These are phyloP conservation scores for Tenthredo mesomela DNA, from an alignment of 2,888 invertebrate genomes.

Conservation along the genomic window DNA sequence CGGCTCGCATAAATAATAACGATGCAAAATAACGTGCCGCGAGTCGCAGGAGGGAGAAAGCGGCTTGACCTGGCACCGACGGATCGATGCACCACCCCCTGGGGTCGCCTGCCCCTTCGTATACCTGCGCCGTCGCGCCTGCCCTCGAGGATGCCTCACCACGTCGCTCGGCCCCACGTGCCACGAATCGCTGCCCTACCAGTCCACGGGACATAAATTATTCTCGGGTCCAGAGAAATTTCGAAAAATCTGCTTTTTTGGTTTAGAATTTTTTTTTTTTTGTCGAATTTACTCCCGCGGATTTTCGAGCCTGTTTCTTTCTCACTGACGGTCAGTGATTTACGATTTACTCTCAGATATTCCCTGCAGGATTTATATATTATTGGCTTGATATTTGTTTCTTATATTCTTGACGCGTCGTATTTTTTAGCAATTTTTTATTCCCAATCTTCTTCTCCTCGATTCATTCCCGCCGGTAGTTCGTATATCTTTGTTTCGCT, in stretches of 20 bases:
- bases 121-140: slow-evolving; percentile 67
- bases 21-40: slow-evolving; percentile 57
- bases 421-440: slow-evolving; percentile 31
- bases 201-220: slow-evolving; percentile 6
- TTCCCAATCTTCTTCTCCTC: not conserved
- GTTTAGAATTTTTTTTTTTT: not conserved
- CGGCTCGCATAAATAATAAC: slow-evolving; percentile 64
- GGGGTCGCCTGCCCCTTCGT: slow-evolving; percentile 53
- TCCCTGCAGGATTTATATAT: not conserved
- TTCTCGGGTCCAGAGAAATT: not conserved
- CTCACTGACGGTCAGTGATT: not conserved
- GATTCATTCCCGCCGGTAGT: slow-evolving; percentile 9
- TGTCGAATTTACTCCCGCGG: not conserved
- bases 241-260: not conserved
- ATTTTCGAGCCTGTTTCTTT: not conserved
- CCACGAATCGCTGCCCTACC: not conserved
- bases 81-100: slow-evolving; percentile 70
- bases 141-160: slow-evolving; percentile 64
- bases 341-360: not conserved
- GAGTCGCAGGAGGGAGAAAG: slow-evolving; percentile 59
- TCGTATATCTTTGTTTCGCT: slow-evolving; percentile 39
- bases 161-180: not conserved
- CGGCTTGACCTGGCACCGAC: slow-evolving; percentile 62
- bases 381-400: not conserved
- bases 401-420: not conserved